Conservation (phyloP, 1,140 invertebrate species). For the Adoxophyes honmai region DNA sequence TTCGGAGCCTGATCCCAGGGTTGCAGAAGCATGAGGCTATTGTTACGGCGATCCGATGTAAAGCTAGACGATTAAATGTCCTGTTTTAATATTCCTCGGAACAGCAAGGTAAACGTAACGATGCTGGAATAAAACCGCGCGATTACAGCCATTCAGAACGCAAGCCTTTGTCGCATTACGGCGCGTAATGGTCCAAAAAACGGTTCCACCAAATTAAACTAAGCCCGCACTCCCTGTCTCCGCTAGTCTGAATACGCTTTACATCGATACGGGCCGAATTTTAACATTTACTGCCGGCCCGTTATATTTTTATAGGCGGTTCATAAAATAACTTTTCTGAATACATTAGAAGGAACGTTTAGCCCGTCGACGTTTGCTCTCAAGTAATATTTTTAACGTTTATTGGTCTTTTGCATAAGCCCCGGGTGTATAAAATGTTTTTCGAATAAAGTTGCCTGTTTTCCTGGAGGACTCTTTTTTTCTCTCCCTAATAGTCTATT, state of each 20-base stretch:
- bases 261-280: constrained; percentile 49
- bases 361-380: constrained; percentile 39
- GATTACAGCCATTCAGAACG: constrained; percentile 30
- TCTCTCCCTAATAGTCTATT: constrained; percentile 6
- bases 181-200: constrained; percentile 43
- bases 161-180: constrained; percentile 26
- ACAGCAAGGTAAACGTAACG: constrained; percentile 2
- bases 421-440: constrained; percentile 42
- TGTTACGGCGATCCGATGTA: not conserved
- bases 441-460: constrained; percentile 19
- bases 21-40: not conserved
- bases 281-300: constrained; percentile 43
- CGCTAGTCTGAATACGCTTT: constrained; percentile 33
- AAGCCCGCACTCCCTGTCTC: constrained; percentile 30
- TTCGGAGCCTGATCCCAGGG: not conserved
- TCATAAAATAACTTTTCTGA: constrained; percentile 56
- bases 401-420: constrained; percentile 56
- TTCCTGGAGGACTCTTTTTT: constrained; percentile 1
- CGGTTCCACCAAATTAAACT: constrained; percentile 43
- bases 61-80: constrained; percentile 19
- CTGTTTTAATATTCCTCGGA: not conserved
- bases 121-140: constrained; percentile 10
- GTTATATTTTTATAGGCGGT: constrained; percentile 59
- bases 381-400: constrained; percentile 51
- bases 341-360: constrained; percentile 48